Conservation (phyloP, 2,888 invertebrate genomes). For the Apotomis betuletana region DNA sequence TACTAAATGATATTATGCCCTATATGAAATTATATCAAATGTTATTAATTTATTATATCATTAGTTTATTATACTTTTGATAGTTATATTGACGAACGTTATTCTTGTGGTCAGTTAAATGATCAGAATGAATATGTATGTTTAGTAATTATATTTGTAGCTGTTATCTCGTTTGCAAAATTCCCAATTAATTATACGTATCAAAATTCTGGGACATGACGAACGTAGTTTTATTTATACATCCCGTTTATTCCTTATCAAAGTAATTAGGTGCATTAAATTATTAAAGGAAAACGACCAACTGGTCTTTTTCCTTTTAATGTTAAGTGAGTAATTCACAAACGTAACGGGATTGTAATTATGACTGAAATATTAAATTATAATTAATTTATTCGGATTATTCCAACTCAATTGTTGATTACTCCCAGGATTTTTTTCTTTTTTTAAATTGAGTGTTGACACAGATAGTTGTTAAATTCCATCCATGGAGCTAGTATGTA, state of each 20-base stretch:
- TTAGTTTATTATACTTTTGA: no score
- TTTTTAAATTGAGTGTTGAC: no score
- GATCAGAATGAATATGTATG: neutral
- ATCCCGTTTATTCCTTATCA: constrained; percentile 6
- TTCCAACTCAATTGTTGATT: neutral
- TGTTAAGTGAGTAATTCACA: no score
- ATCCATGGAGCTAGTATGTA: no score
- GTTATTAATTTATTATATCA: no score
- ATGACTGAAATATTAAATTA: neutral
- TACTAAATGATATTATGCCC: no score
- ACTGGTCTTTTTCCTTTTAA: constrained; percentile 2
- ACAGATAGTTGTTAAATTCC: no score
- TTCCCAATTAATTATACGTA: neutral
- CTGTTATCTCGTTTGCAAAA: neutral
- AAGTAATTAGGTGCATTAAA: neutral
- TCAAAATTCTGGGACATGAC: neutral
- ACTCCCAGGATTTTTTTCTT: no score
- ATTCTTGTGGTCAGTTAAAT: no score
- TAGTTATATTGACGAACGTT: no score
- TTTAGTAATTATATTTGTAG: neutral
- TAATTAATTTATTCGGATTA: neutral
- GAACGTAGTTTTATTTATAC: neutral
- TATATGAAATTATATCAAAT: no score
- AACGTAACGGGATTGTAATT: neutral
- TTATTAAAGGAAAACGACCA: no score